These are phyloP conservation scores for Lasioglossum zephyrum DNA, from an alignment of 2,888 invertebrate genomes.

Conservation along the genomic window DNA sequence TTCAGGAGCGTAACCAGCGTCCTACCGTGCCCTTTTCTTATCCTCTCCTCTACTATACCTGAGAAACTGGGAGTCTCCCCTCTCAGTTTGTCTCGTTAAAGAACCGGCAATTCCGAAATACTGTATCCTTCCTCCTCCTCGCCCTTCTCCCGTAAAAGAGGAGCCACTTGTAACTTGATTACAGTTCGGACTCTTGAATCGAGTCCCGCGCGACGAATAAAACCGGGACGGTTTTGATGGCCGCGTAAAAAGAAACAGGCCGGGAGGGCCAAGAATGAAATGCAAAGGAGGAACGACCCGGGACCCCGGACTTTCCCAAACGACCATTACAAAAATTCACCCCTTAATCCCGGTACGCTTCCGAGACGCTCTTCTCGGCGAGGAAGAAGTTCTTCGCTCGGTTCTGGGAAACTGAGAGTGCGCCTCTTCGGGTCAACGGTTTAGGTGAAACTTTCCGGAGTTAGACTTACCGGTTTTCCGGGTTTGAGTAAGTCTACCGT, in stretches of 20 bases:
- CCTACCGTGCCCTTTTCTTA: neutral
- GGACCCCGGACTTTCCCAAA: slow-evolving; percentile 20
- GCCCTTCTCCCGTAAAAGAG: slow-evolving; percentile 14
- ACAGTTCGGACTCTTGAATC: slow-evolving; percentile 29
- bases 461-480: neutral
- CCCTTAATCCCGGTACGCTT: neutral
- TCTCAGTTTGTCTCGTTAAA: slow-evolving; percentile 18
- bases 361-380: neutral
- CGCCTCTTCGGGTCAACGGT: neutral
- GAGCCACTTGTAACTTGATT: slow-evolving; percentile 44
- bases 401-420: neutral
- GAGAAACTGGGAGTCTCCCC: neutral
- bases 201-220: slow-evolving; percentile 34
- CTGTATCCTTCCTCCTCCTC: slow-evolving; percentile 8
- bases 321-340: slow-evolving; percentile 36
- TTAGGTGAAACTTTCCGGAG: neutral
- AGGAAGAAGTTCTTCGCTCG: neutral
- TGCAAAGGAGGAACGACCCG: neutral
- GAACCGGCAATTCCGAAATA: slow-evolving; percentile 31
- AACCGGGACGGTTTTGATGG: slow-evolving; percentile 29
- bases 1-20: slow-evolving; percentile 47
- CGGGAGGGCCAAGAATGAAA: slow-evolving; percentile 11
- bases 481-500: neutral
- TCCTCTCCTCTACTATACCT: neutral
- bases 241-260: slow-evolving; percentile 41